These are phyloP conservation scores for Tokudaia tokunoshimensis DNA, from an alignment of 2,797 vertebrate species.

Conservation along the genomic window DNA sequence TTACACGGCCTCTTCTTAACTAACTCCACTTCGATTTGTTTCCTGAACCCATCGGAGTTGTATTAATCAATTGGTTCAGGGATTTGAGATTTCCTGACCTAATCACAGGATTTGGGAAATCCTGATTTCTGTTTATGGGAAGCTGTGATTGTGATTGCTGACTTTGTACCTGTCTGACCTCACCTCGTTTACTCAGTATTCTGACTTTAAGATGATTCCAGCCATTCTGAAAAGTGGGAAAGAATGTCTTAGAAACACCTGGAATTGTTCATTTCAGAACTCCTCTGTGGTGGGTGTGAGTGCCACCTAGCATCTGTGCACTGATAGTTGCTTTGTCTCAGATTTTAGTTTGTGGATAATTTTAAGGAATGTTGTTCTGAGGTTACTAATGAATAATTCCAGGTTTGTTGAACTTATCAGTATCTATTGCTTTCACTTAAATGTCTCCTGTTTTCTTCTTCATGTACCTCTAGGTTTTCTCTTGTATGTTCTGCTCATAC, in stretches of 20 bases:
- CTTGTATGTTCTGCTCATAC: neutral
- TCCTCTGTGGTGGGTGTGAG: neutral
- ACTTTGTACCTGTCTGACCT: constrained; percentile 49
- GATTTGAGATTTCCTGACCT: constrained; percentile 81
- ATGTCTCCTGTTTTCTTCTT: neutral
- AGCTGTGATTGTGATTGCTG: constrained; percentile 62
- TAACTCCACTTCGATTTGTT: constrained; percentile 44
- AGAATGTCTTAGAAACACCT: constrained; percentile 33
- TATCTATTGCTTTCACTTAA: constrained; percentile 18
- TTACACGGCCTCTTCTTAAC: neutral
- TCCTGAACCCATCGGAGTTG: constrained; percentile 62
- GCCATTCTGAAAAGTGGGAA: neutral
- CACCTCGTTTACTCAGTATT: constrained; percentile 39
- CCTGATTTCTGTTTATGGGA: constrained; percentile 81
- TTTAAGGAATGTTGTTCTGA: constrained; percentile 42
- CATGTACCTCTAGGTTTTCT: constrained; percentile 13
- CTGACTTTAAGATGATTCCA: constrained; percentile 61
- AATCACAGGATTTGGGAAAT: constrained; percentile 79
- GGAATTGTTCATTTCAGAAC: constrained; percentile 39
- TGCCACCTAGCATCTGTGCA: neutral
- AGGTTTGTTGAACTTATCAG: neutral
- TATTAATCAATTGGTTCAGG: constrained; percentile 78
- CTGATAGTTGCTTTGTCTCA: neutral
- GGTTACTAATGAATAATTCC: neutral
- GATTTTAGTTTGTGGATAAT: constrained; percentile 48